Evolutionary conservation across 2,113 vertebrate genomes (phyloP).

Genomic region (Todiramphus saurophagus): DNA sequence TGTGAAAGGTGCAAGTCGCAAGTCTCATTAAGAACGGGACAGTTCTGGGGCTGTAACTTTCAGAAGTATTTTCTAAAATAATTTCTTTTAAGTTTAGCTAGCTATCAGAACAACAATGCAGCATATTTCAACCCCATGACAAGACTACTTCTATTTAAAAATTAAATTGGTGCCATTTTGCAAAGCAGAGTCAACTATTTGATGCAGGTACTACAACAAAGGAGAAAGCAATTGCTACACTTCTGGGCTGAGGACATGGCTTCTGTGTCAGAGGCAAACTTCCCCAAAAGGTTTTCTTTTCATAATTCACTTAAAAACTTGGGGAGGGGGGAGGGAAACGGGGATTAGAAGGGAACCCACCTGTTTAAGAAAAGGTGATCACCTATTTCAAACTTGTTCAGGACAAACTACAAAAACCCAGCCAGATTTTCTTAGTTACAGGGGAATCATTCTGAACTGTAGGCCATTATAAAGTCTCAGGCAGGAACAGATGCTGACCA

Average conservation of each 20-base stretch:
- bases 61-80: background rate
- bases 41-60: background rate
- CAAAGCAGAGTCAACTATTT: background rate
- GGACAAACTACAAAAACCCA: background rate
- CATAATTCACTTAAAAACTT: background rate
- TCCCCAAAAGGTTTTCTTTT: background rate
- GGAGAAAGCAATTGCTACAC: background rate
- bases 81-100: background rate
- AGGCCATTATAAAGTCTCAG: background rate
- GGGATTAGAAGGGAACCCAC: background rate
- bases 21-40: background rate
- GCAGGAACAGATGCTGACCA: background rate
- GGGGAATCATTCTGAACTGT: background rate
- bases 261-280: background rate
- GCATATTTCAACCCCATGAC: background rate
- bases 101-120: background rate
- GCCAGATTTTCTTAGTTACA: background rate
- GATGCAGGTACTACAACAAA: background rate
- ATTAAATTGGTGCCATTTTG: background rate
- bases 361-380: background rate
- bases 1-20: background rate
- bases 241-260: background rate
- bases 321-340: accelerated
- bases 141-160: background rate
- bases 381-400: background rate